Conservation (phyloP, 92 coral and sea anemone genomes). For the Siderastrea radians region DNA sequence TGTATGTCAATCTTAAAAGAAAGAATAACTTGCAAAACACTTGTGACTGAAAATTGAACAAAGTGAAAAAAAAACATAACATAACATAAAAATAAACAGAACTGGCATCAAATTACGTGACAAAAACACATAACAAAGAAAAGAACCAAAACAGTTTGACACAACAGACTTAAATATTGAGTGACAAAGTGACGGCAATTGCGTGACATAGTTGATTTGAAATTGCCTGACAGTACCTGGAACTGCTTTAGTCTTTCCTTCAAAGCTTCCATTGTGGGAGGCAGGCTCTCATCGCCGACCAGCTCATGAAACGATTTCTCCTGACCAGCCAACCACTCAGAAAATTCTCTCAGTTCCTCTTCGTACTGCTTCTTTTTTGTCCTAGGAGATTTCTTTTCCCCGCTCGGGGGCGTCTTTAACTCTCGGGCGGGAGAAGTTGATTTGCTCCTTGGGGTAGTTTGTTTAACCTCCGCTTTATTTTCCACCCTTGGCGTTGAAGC, state of each 20-base stretch:
- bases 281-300: conserved; percentile 79
- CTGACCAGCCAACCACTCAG: conserved; percentile 91
- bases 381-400: conserved; percentile 81
- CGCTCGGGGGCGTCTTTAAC: conserved; percentile 54
- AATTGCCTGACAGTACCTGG: conserved; percentile 67
- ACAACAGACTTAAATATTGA: no score
- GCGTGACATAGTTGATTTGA: background rate
- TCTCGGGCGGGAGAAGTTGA: conserved; percentile 57
- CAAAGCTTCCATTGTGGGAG: conserved; percentile 84
- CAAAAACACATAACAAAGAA: no score
- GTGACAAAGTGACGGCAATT: no score
- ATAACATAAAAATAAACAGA: no score
- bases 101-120: no score
- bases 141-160: no score
- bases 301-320: conserved; percentile 86
- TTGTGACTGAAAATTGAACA: background rate
- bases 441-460: conserved; percentile 50
- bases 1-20: no score
- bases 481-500: conserved; percentile 59
- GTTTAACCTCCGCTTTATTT: conserved; percentile 39
- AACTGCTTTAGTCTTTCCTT: conserved; percentile 77
- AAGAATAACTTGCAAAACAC: no score
- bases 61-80: background rate
- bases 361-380: conserved; percentile 83
- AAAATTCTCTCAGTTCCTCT: conserved; percentile 88